A percentile compares a stretch with the other conserved stretches of the same genome.
Evolutionary conservation across 1,140 invertebrate genomes (phyloP).

Genomic region (Tetragonula clypearis): DNA sequence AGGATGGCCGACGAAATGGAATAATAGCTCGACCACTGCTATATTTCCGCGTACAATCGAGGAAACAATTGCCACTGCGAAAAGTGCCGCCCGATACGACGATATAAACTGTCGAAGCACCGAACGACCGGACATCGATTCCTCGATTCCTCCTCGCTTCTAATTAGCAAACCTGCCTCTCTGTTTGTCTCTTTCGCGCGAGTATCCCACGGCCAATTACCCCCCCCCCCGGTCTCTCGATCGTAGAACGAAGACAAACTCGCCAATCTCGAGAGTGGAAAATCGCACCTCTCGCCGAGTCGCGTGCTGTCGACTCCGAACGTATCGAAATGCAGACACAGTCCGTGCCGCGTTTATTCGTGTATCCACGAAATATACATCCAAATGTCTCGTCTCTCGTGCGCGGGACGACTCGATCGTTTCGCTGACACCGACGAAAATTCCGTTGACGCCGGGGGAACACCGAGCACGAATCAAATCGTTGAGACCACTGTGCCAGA

Average conservation of each 20-base stretch:
- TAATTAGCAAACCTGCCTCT: not conserved
- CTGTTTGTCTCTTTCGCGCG: not conserved
- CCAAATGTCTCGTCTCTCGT: not conserved
- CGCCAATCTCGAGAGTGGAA: not conserved
- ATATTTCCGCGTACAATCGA: not conserved
- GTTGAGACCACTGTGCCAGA: not conserved
- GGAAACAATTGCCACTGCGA: not conserved
- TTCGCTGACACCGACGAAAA: constrained; percentile 26
- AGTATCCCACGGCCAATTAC: not conserved
- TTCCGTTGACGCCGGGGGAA: not conserved
- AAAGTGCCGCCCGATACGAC: not conserved
- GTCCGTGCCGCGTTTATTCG: too few species aligned
- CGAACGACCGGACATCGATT: not conserved
- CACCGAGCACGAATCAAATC: not conserved
- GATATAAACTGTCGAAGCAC: not conserved
- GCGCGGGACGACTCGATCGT: not conserved
- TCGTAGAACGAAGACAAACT: not conserved
- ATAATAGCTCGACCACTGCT: not conserved
- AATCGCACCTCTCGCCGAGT: not conserved
- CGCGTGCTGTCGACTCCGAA: too few species aligned
- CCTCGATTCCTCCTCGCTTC: not conserved
- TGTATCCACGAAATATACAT: not conserved
- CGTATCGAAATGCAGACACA: constrained; percentile 4
- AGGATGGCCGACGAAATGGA: not conserved
- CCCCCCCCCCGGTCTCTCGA: not conserved